phyloP scores from a whole-genome alignment of 2,113 vertebrate genomes.

The Nothocercus julius region DNA sequence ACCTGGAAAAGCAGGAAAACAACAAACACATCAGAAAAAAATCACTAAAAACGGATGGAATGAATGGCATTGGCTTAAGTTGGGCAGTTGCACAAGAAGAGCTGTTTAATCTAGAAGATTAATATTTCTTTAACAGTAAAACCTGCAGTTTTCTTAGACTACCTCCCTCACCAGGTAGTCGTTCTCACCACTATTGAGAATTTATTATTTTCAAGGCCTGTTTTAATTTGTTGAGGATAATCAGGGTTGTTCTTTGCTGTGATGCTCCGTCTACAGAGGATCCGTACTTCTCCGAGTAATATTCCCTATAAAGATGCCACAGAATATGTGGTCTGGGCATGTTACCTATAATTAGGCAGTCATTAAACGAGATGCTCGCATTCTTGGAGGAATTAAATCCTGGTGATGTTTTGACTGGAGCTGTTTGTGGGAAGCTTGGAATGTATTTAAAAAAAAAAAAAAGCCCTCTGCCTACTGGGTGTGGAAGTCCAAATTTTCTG shows the following conservation, averaged over 20 bases:
- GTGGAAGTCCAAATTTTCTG: slow-evolving; percentile 53
- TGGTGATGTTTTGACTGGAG: slow-evolving; percentile 61
- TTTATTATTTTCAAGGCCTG: background rate
- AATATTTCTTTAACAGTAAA: background rate
- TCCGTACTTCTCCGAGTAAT: background rate
- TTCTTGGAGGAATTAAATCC: slow-evolving; percentile 63
- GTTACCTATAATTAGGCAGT: slow-evolving; percentile 59
- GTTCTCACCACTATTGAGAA: background rate
- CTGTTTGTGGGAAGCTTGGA: slow-evolving; percentile 62
- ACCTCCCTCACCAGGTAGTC: background rate
- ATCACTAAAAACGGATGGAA: background rate
- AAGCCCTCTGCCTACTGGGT: slow-evolving; percentile 33
- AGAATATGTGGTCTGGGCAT: slow-evolving; percentile 42
- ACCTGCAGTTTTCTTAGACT: background rate
- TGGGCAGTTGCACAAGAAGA: background rate
- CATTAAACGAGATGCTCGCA: slow-evolving; percentile 59
- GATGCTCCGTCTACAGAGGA: background rate
- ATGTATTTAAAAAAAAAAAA: slow-evolving; percentile 25
- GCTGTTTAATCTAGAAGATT: background rate
- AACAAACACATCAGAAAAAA: background rate
- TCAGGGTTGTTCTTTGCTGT: background rate
- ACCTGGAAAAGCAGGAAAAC: background rate
- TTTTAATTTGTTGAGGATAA: background rate
- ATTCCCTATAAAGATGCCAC: background rate
- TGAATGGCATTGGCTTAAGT: background rate